These are phyloP conservation scores for Popillia japonica DNA, from an alignment of 1,140 invertebrate species.

Conservation along the genomic window DNA sequence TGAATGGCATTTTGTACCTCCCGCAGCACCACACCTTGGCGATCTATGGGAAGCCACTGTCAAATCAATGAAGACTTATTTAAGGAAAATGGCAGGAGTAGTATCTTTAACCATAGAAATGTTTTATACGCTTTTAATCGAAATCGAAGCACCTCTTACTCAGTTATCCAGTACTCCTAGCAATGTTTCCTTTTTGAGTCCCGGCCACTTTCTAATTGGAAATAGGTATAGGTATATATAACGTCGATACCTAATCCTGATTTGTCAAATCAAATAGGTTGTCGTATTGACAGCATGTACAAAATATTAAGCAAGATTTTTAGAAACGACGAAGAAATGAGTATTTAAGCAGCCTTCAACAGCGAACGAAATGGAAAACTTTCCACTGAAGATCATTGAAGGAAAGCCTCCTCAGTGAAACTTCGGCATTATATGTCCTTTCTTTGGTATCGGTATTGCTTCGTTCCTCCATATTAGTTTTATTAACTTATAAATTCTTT, in stretches of 20 bases:
- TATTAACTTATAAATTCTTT: too few relatives aligned
- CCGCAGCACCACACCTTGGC: not conserved
- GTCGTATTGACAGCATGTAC: not conserved
- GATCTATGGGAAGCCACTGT: not conserved
- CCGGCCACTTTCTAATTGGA: conserved; percentile 4
- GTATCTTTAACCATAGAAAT: not conserved
- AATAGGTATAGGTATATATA: too few relatives aligned
- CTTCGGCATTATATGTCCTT: too few relatives aligned
- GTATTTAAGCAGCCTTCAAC: not conserved
- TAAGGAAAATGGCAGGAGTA: not conserved
- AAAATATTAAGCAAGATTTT: not conserved
- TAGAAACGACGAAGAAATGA: not conserved
- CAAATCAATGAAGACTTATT: not conserved
- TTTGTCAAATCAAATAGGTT: not conserved
- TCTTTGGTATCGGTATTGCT: too few relatives aligned
- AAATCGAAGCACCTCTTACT: not conserved
- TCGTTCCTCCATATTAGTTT: too few relatives aligned
- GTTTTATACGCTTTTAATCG: not conserved
- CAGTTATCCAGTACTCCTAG: not conserved
- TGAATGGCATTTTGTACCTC: not conserved
- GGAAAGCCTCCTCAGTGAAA: too few relatives aligned
- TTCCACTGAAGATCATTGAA: too few relatives aligned
- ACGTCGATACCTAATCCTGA: not conserved
- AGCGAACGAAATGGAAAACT: not conserved
- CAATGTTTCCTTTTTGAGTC: not conserved